These are phyloP conservation scores for Piezodorus guildinii DNA, from an alignment of 1,140 invertebrate species.

Conservation along the genomic window DNA sequence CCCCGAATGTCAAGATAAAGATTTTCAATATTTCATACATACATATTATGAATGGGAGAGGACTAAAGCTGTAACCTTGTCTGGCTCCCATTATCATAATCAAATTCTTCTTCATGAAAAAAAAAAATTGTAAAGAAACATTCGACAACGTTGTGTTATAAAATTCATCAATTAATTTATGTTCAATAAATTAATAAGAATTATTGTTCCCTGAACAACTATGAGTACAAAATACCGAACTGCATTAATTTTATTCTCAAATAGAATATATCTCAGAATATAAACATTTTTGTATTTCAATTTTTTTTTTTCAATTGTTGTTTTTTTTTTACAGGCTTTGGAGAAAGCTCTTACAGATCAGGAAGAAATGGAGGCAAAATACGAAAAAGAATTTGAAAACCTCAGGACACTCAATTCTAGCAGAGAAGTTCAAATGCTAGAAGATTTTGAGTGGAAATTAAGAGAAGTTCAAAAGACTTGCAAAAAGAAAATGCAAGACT, in stretches of 20 bases:
- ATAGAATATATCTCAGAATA: neutral
- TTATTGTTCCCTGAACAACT: no score
- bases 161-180: no score
- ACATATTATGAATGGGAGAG: no score
- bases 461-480: conserved; percentile 48
- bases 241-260: neutral
- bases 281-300: neutral
- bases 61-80: no score
- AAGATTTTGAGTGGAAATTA: conserved; percentile 58
- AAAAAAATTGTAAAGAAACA: no score
- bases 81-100: no score
- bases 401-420: conserved; percentile 42
- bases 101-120: no score
- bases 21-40: no score
- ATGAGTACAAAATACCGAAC: no score
- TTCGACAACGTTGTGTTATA: no score
- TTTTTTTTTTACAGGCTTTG: conserved; percentile 35
- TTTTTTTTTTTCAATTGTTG: neutral
- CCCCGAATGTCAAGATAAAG: no score
- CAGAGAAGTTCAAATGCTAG: conserved; percentile 48
- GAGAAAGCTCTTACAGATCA: conserved; percentile 46
- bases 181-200: no score
- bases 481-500: conserved; percentile 45
- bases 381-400: conserved; percentile 49
- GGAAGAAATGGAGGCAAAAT: conserved; percentile 43